These are phyloP conservation scores for Tamandua tetradactyla DNA, from an alignment of 2,797 vertebrate species.

Conservation along the genomic window DNA sequence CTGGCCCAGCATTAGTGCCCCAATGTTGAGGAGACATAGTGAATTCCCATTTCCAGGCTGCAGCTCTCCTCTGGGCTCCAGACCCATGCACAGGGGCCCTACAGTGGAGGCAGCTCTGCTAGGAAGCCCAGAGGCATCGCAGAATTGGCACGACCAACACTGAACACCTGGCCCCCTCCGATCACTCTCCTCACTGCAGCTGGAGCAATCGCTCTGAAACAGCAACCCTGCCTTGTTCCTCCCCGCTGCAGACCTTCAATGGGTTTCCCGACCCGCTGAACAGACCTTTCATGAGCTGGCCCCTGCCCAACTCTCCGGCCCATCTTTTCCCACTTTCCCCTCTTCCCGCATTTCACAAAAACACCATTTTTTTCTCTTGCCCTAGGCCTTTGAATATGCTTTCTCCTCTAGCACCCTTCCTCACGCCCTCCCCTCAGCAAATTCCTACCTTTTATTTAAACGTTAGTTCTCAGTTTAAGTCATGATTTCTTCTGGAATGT, in stretches of 20 bases:
- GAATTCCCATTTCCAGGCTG: background rate
- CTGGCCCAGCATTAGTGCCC: background rate
- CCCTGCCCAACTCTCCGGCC: background rate
- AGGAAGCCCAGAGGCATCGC: background rate
- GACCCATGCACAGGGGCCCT: background rate
- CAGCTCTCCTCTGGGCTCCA: background rate
- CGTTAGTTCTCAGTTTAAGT: background rate
- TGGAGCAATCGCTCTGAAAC: background rate
- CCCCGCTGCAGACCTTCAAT: too few relatives aligned
- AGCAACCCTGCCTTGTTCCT: background rate
- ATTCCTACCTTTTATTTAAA: background rate
- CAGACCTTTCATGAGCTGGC: background rate
- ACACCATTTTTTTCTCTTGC: background rate
- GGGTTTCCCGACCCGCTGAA: background rate
- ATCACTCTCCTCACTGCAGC: background rate
- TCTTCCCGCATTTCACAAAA: background rate
- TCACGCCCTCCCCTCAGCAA: background rate
- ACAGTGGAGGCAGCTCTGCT: background rate
- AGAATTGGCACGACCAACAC: background rate
- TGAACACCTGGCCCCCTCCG: background rate
- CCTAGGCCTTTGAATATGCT: background rate
- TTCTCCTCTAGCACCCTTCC: background rate
- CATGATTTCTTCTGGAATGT: background rate
- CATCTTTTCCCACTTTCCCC: background rate
- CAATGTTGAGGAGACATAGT: rapidly evolving